Evolutionary conservation across 2,113 vertebrate genomes (phyloP), one percentile per base, ranked within the genome.

Genomic region (Platichthys flesus): DNA sequence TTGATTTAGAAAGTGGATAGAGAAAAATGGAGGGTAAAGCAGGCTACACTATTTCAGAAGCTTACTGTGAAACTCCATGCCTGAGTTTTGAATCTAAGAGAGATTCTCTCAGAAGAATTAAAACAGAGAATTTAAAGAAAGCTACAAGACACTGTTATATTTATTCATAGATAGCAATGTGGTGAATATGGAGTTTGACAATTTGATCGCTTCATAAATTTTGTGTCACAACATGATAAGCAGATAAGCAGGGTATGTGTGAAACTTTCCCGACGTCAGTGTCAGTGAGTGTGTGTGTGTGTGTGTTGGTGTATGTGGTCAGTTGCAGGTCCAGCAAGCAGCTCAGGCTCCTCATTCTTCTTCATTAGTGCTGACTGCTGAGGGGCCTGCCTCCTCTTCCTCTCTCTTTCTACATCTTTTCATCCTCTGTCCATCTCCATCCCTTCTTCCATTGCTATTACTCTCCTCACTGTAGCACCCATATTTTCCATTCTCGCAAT

Each of bases 341-440:
- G 79, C 80, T 57, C 60, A 81, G 83, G 49, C 65, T 59, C 42
- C 84, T 85, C 89, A 91, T 91, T 91, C 82, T 89, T 93, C 90
- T 91, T 91, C 87, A 92, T 92, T 92, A 90, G 84, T 37, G 71
- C 26, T 71, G 88, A 88, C 82, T 85, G 85, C 86, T 69, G 55
- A 85, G 87, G 77, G 83, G 72, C 81, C 58, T 37, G 52, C 54
- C 21, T 56, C 54, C 54, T 56, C 51, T 31, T 55, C 63, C 31
- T 64, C 59, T 24, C 21, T 28, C 26, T 24, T 21, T 24, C 12
- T 56, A 35, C 49, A 71, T 71, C 49, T 82, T 66, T 85, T 81
- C 76, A 65, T 71, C 62, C 70, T 62, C 37, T 72, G 72, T 74
- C 81, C 72, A 81, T 85, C 77, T 76, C 74, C 6, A 70, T 52